phyloP scores from a whole-genome alignment of 1,140 invertebrate genomes.

The Brachionus calyciflorus region DNA sequence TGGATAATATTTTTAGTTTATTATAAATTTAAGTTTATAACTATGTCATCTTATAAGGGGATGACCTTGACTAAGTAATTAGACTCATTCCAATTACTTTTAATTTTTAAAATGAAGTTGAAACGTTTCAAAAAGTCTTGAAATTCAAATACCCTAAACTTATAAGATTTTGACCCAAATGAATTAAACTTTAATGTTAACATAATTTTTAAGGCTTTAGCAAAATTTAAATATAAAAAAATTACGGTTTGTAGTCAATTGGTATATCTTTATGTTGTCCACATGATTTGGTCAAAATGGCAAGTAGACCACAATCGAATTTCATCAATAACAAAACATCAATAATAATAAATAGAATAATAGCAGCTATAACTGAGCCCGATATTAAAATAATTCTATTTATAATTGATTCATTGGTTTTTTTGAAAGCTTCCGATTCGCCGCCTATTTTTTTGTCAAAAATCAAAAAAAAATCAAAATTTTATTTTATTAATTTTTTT shows the following conservation, averaged over 20 bases:
- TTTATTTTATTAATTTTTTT: background rate
- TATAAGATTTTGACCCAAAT: no score
- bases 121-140: no score
- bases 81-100: no score
- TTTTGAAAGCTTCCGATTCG: slow-evolving; percentile 30
- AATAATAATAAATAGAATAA: slow-evolving; percentile 35
- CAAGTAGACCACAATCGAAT: slow-evolving; percentile 19
- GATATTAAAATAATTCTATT: slow-evolving; percentile 14
- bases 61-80: no score
- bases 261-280: slow-evolving; percentile 11
- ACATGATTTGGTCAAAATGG: slow-evolving; percentile 40
- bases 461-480: slow-evolving; percentile 4
- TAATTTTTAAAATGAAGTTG: no score
- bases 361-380: slow-evolving; percentile 15
- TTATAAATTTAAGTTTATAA: no score
- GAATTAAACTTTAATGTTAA: no score
- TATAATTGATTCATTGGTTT: slow-evolving; percentile 19
- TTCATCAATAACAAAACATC: slow-evolving; percentile 27
- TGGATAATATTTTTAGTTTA: no score
- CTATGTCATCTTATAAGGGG: no score
- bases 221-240: background rate
- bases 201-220: no score
- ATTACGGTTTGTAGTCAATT: slow-evolving; percentile 24
- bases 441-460: background rate
- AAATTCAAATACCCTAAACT: no score